Evolutionary conservation across 2,113 vertebrate species (phyloP).

Genomic region (Psittacara wagleri): DNA sequence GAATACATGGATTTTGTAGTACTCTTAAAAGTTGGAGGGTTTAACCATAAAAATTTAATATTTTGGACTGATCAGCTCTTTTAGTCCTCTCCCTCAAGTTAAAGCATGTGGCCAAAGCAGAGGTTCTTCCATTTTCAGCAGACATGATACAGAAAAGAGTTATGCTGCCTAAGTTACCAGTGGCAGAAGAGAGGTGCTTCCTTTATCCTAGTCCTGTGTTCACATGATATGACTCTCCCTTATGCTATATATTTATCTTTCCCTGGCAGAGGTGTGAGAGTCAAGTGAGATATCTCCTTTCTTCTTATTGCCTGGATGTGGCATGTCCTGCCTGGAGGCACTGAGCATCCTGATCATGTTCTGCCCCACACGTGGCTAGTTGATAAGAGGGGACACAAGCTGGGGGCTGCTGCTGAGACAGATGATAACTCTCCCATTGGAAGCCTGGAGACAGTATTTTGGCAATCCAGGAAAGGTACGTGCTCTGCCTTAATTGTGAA

Average conservation of each 20-base stretch:
- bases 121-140: background rate
- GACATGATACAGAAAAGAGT: background rate
- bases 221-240: background rate
- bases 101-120: background rate
- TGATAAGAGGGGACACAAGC: background rate
- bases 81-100: background rate
- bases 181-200: background rate
- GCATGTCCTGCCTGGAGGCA: background rate
- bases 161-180: background rate
- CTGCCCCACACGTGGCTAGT: background rate
- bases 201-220: background rate
- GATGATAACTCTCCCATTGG: background rate
- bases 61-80: background rate
- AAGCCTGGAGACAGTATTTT: background rate
- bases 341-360: background rate
- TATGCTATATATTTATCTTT: background rate
- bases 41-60: background rate
- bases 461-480: background rate
- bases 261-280: background rate
- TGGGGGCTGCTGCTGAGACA: background rate
- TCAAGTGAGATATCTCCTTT: background rate
- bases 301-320: background rate
- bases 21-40: background rate
- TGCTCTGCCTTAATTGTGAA: background rate
- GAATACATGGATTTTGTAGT: background rate